Evolutionary conservation across 2,113 vertebrate genomes (phyloP).

Genomic region (Bubalus kerabau): DNA sequence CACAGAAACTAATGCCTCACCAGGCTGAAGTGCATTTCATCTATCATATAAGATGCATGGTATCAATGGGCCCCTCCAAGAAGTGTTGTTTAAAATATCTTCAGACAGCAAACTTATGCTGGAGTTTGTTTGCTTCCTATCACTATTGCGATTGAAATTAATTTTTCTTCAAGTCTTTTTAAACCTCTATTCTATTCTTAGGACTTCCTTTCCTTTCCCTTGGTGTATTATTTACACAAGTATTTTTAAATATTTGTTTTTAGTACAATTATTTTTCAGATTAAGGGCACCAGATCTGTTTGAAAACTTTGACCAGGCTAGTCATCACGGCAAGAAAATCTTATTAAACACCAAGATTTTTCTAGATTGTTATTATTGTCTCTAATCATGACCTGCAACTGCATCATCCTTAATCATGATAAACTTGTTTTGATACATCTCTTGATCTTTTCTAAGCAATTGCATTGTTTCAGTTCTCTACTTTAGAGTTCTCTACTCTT

Average conservation of each 20-base stretch:
- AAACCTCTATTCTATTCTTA: not conserved
- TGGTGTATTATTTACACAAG: not conserved
- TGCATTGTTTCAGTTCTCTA: not conserved
- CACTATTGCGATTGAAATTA: not conserved
- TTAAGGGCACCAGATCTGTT: not conserved
- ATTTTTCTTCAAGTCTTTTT: not conserved
- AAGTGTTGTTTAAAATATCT: not conserved
- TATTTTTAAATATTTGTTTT: not conserved
- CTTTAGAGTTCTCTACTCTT: not conserved
- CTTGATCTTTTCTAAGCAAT: not conserved
- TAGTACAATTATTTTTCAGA: not conserved
- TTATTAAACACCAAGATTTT: not conserved
- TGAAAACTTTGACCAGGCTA: not conserved
- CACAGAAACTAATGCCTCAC: not conserved
- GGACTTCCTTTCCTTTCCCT: not conserved
- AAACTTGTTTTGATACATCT: not conserved
- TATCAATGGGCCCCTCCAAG: not conserved
- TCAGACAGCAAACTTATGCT: not conserved
- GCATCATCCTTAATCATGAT: not conserved
- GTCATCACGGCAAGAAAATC: not conserved
- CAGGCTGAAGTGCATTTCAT: not conserved
- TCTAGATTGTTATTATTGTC: not conserved
- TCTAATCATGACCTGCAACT: not conserved
- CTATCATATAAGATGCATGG: not conserved
- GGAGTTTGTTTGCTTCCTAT: not conserved